Conservation (phyloP, 2,888 invertebrate genomes). For the Coleophora deauratella region DNA sequence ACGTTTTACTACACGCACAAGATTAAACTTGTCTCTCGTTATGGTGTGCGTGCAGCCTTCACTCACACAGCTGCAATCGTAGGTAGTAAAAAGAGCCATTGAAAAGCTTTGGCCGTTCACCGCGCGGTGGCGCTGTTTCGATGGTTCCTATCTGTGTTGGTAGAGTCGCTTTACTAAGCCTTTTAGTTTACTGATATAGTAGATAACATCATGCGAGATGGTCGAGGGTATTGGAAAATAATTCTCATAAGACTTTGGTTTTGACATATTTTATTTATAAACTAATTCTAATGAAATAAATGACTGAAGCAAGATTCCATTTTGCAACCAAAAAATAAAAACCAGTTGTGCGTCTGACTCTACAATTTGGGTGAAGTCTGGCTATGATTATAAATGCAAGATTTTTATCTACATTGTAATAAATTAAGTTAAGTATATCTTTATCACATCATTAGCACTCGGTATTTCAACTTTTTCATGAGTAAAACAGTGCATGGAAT, state of each 20-base stretch:
- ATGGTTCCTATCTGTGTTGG: slow-evolving; percentile 42
- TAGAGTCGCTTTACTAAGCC: slow-evolving; percentile 17
- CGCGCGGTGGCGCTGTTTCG: slow-evolving; percentile 61
- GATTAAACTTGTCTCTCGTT: slow-evolving; percentile 32
- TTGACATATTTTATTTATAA: no score
- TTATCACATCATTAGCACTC: slow-evolving; percentile 16
- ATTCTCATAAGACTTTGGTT: no score
- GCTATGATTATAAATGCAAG: not conserved
- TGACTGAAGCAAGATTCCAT: no score
- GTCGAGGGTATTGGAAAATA: no score
- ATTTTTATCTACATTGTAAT: slow-evolving; percentile 13
- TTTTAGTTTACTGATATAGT: no score
- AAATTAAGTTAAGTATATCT: slow-evolving; percentile 17
- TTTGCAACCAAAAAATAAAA: no score
- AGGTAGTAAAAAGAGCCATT: slow-evolving; percentile 55
- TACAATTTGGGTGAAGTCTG: no score
- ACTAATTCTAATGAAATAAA: no score
- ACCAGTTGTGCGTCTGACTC: no score
- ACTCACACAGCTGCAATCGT: slow-evolving; percentile 42
- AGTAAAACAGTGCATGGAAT: slow-evolving; percentile 16
- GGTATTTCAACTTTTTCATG: slow-evolving; percentile 12
- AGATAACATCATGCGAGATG: no score
- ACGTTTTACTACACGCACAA: slow-evolving; percentile 51
- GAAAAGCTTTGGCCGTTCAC: slow-evolving; percentile 67
- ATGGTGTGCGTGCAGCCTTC: slow-evolving; percentile 51